Evolutionary conservation across 2,888 invertebrate species (phyloP), one percentile per base, ranked within the genome.

Genomic region (Hybos culiciformis): DNA sequence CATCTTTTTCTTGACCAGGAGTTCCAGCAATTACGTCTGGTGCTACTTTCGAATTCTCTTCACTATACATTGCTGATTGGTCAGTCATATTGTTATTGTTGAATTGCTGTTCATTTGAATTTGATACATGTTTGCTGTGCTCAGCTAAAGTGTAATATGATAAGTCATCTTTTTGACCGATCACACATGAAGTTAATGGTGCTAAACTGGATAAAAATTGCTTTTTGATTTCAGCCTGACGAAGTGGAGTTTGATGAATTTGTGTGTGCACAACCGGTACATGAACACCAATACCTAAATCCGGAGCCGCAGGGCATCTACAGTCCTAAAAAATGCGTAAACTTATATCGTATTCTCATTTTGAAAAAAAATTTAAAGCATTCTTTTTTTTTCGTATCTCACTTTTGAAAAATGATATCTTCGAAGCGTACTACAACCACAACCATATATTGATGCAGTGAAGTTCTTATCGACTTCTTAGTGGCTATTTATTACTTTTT

Each of bases 191-290:
- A 2, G 81, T 82, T 33, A 85, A 64, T 1, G 86, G 85, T 0
- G 84, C 83, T 44, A 86, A 61, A 1, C 82, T 83, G 0, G 85
- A 80, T 19, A 86, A 65, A 61, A 87, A 85, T 62, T 85, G 86
- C 44, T 82, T 74, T 34, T 83, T 73, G 1, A 80, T 74, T 54
- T 83, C 83, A 2, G 70, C 55, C 44, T 73, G 70, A 2, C 73
- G 58, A n/a, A 63, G 65, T 61, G 49, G 69, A 43, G 49, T 69
- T 51, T 48, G 70, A 54, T 55, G 65, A 49, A 58, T 60, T 55
- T 59, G 68, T 15, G 59, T 66, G 42, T 66, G 68, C n/a, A 67
- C 64, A 19, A 67, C 63, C 29, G 66, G 64, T 52, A 66, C 63
- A 54, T 67, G 62, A 23, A 65, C 63, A 45, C 73, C 70, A 59